Percentiles rank a stretch among this genome's conserved stretches.
phyloP scores from a whole-genome alignment of 2,797 vertebrate species.

The Coreius guichenoti region DNA sequence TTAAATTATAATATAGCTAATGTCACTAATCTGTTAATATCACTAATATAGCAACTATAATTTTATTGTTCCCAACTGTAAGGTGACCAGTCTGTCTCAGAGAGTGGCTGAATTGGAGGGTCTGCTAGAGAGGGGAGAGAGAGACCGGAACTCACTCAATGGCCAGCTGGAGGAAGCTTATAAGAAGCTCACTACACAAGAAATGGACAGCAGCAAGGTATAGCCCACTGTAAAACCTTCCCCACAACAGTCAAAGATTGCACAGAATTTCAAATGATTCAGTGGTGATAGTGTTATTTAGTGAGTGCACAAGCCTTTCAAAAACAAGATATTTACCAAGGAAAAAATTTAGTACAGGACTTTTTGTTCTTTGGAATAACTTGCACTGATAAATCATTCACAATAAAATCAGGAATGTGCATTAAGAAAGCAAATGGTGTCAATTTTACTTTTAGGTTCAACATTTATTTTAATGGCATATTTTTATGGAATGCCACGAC shows the following conservation, averaged over 20 bases:
- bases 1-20: not conserved
- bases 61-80: not conserved
- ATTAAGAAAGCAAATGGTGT: not conserved
- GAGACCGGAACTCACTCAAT: slow-evolving; percentile 83
- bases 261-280: not conserved
- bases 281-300: not conserved
- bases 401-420: not conserved
- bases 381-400: not conserved
- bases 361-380: not conserved
- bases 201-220: slow-evolving; percentile 86
- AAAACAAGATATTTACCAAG: not conserved
- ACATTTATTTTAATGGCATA: not conserved
- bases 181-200: slow-evolving; percentile 77
- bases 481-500: too few species aligned
- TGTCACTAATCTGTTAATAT: not conserved
- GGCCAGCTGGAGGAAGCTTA: slow-evolving; percentile 85
- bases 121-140: slow-evolving; percentile 79
- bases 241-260: not conserved
- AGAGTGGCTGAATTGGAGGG: slow-evolving; percentile 83
- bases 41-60: not conserved
- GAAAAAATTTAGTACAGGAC: not conserved
- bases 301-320: not conserved
- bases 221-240: not conserved
- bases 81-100: slow-evolving; percentile 85
- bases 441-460: not conserved